Conservation (phyloP, 2,888 invertebrate species). For the Antitype chi region DNA sequence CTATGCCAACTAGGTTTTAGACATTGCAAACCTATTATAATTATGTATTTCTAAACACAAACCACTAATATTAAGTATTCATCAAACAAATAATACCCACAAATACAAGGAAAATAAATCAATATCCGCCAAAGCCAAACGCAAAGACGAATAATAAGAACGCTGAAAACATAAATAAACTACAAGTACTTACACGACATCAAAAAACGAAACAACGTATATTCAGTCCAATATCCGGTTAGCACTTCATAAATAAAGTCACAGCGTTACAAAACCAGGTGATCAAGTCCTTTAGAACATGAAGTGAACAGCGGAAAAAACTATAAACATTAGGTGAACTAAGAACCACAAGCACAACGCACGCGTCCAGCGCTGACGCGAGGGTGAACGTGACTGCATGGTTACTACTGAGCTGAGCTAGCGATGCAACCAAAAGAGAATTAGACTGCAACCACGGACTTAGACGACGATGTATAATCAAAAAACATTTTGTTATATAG, state of each 20-base stretch:
- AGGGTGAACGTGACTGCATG: constrained; percentile 80
- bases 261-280: constrained; percentile 62
- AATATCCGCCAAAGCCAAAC: constrained; percentile 25
- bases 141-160: constrained; percentile 19
- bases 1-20: constrained; percentile 45
- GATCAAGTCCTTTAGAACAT: constrained; percentile 59
- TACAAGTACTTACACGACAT: constrained; percentile 66
- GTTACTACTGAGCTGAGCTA: constrained; percentile 66
- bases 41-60: constrained; percentile 32
- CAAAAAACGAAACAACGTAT: constrained; percentile 53
- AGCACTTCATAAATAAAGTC: constrained; percentile 70
- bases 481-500: neutral
- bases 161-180: constrained; percentile 52
- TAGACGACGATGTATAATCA: constrained; percentile 21
- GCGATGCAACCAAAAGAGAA: constrained; percentile 69
- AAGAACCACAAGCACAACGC: constrained; percentile 71
- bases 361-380: constrained; percentile 78
- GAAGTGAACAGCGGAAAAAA: constrained; percentile 65
- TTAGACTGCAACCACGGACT: constrained; percentile 71
- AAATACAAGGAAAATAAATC: constrained; percentile 24
- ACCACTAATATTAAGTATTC: constrained; percentile 19
- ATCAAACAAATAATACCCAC: constrained; percentile 17
- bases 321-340: constrained; percentile 63
- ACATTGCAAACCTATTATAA: constrained; percentile 56
- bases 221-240: constrained; percentile 67